Conservation (phyloP, 2,113 vertebrate species). For the Lepidothrix coronata region DNA sequence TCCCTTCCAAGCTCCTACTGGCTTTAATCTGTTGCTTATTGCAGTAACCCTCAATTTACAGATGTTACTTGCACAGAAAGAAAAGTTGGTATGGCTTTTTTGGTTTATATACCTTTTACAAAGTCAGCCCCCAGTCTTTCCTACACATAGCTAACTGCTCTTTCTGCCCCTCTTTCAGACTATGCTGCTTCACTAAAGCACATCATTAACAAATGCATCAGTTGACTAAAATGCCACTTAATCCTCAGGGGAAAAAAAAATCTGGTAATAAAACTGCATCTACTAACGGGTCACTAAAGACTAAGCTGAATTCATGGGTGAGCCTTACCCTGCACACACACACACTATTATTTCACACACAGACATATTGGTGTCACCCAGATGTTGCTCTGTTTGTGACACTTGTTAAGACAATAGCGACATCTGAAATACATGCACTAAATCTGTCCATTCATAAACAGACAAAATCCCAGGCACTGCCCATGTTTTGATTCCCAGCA, state of each 20-base stretch:
- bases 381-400: background rate
- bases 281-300: background rate
- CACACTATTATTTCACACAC: background rate
- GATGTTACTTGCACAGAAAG: background rate
- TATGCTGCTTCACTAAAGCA: background rate
- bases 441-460: background rate
- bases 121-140: background rate
- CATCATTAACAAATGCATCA: background rate
- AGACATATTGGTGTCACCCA: background rate
- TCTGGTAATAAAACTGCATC: background rate
- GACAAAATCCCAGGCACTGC: background rate
- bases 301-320: background rate
- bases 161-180: background rate
- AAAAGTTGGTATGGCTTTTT: background rate
- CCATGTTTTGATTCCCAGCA: background rate
- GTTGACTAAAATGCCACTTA: slow-evolving; percentile 16
- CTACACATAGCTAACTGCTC: background rate
- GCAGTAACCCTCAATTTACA: background rate
- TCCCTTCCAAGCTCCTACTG: background rate
- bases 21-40: slow-evolving; percentile 15
- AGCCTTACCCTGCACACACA: background rate
- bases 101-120: background rate
- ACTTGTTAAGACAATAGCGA: background rate
- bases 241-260: background rate
- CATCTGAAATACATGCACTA: background rate